Conservation (phyloP, 2,797 vertebrate species). For the Phoebastria nigripes region DNA sequence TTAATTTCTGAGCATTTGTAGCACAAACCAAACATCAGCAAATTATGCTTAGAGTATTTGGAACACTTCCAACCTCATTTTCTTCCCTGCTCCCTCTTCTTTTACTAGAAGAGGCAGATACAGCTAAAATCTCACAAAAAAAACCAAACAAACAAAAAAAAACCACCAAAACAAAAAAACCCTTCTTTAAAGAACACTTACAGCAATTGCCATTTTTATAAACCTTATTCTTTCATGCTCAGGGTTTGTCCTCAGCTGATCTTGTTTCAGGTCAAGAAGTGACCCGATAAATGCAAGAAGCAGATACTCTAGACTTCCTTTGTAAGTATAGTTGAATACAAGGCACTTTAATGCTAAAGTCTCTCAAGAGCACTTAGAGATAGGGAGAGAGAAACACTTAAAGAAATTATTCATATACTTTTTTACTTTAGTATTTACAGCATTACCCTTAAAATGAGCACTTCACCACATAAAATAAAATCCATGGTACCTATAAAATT, state of each 20-base stretch:
- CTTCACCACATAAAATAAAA: not conserved
- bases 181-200: not conserved
- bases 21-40: constrained; percentile 10
- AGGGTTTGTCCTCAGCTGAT: not conserved
- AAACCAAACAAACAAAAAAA: not conserved
- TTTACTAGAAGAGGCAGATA: not conserved
- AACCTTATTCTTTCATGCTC: not conserved
- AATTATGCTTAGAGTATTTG: constrained; percentile 39
- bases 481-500: not conserved
- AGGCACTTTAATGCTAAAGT: not conserved
- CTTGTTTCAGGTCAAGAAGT: not conserved
- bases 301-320: not conserved
- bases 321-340: not conserved
- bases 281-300: not conserved
- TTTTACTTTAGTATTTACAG: not conserved
- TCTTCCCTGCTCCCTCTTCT: not conserved
- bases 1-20: constrained; percentile 48
- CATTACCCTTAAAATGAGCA: not conserved
- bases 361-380: not conserved
- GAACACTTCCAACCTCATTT: constrained; percentile 47
- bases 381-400: not conserved
- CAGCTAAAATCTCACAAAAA: not conserved
- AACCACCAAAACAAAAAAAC: not conserved
- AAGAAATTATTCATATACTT: not conserved
- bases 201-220: not conserved